Evolutionary conservation across 2,888 invertebrate species (phyloP), one percentile per base, ranked within the genome.

Genomic region (Lissocephala sabroskyi): DNA sequence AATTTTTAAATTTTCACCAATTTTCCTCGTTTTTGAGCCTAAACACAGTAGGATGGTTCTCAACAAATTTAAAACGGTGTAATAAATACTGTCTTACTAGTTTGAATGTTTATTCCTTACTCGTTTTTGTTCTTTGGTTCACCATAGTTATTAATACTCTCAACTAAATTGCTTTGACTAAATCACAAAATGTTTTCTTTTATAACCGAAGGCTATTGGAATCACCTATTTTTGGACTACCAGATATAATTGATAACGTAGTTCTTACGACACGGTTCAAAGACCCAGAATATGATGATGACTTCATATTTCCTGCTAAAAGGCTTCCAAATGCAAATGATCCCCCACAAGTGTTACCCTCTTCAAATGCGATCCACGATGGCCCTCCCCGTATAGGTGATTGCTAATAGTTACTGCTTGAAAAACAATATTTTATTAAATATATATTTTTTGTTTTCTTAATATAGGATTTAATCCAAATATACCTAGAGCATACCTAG

Each of bases 221-320:
- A 5, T 92, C 93, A 0, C 94, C 94, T 0, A 91, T 94, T 42
- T 85, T 86, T 19, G 93, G 91, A 0, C 85, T 91, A 45, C 85
- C 87, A n/a, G 88, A 90, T 6, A 85, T 90, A 39, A 79, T 85
- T 2, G 87, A 86, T 40, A 91, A 91, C 84, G 79, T 76, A 10
- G 89, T 87, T 50, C 86, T 87, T 57, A 91, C 93, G 80, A 89
- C 92, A 2, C 86, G 90, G 46, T 97, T 86, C 86, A 85, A 89
- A 47, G 96, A 97, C 86, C 96, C 96, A 0, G 86, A 87, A 65
- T 97, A 91, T 85, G 86, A 88, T 0, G 87, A 86, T 2, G 91
- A 89, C 68, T 93, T 89, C 82, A 86, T 94, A 33, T 97, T 94
- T 85, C 91, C 91, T n/a, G 91, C 97, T 32, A 86, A 86, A 14